Base-by-base conservation (phyloP, 2,888 invertebrate species). In the Blera fallax region DNA sequence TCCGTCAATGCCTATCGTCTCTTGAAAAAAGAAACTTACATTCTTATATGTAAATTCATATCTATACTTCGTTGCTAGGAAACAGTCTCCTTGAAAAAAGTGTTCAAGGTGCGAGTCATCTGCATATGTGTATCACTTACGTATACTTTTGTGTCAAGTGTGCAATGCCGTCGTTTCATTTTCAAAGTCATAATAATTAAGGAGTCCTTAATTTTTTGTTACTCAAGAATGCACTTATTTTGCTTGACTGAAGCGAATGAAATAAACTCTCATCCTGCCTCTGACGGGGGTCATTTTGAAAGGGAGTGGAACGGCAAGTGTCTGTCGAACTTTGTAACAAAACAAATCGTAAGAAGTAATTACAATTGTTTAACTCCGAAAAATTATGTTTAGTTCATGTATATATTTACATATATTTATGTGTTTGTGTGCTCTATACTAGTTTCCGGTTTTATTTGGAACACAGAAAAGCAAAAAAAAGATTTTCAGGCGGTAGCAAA, bases 161-260 rank as follows among this genome's bases (percentile, higher is more conserved):
- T 76, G 65, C 80, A 70, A 70, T 76, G 84, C 76, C 76, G 80
- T 80, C 84, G 74, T 76, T 85, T 70, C 64, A 60, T 70, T 76
- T 84, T 70, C 80, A 85, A 85, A 80, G 76, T 80, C 84, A 85
- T 43, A 80, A 85, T 85, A 85, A 85, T 80, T 85, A 85, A 85
- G 64, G 18, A 80, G 70, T 80, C 58, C 73, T 84, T 56, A 50
- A 48, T 58, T 77, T 21, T 14, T 50, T 24, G 4, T 45, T 74
- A 14, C 37, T 77, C 54, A 64, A 77, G 37, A 58, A 29, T 40
- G 48, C 56, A 74, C 60, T 80, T 65, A 72, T 72, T 72, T 70
- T 72, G 56, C 77, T 82, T 45, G 48, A 64, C 69, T 50, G 24
- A 65, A 67, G 24, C 21, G 16, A 64, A 52, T 74, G 52, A 69